Base-by-base conservation (phyloP, 92 coral and sea anemone species). In the Actinostola sp. region DNA sequence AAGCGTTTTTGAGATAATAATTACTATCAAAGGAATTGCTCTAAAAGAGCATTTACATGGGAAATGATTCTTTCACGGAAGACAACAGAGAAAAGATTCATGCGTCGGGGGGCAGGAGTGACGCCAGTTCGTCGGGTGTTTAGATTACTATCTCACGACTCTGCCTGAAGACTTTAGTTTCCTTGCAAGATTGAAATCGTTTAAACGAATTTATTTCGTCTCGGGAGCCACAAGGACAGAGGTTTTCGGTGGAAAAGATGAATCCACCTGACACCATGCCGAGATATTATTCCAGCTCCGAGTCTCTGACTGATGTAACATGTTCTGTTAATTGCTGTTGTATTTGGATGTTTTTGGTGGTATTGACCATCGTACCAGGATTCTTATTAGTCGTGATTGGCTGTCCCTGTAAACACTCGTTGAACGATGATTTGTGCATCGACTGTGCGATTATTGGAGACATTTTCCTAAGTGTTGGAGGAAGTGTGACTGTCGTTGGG, bases 371-470 rank as follows among this genome's bases (percentile, higher is more conserved):
- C 35, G 81, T 75, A 8, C 81, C 81, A 38, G 81, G 81, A 3
- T 75, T 75, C 64, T 45, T 75, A 49, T 46, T 75, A 24, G 81
- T 75, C 32, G 60, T 75, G n/a, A 75, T 75, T 75, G 81, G 81
- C 17, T 75, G 81, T 36, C 72, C 81, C 0, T 75, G 81, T 43
- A 30, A 31, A 3, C 30, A 21, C 24, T 31, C 72, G 15, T 43
- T 75, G 3, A 24, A 41, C 21, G 72, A 64, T 13, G 79, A 73
- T 34, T 17, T 75, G 0, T 75, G 81, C 62, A 75, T 75, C 63
- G 81, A 75, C 81, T 75, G 81, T 53, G 81, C 81, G 46, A 75
- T 75, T 21, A 75, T 75, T 52, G 81, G 81, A 2, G 81, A 75
- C 28, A 75, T 75, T 51, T 49, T 75, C 7, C 72, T 75, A 12